Percentiles rank a stretch among this genome's conserved stretches.
These are phyloP conservation scores for Strigamia crassipes DNA, from an alignment of 2,888 invertebrate species.

Conservation along the genomic window DNA sequence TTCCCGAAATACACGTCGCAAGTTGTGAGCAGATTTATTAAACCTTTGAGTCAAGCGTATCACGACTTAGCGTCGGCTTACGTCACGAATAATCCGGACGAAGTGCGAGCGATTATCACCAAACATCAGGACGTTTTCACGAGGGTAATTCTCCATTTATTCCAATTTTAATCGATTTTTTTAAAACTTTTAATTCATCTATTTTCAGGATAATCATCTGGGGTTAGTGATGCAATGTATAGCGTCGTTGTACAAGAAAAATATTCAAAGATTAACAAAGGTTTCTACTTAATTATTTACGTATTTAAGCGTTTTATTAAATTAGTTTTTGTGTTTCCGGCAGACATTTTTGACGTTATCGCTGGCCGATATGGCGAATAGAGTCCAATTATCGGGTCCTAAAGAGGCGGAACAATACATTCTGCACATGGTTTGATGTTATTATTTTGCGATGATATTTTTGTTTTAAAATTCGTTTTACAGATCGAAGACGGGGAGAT, in stretches of 20 bases:
- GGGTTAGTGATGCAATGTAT: conserved; percentile 74
- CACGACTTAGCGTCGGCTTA: conserved; percentile 86
- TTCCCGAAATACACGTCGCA: conserved; percentile 92
- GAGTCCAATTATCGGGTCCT: conserved; percentile 83
- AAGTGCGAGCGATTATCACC: conserved; percentile 69
- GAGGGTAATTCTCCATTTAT: conserved; percentile 62
- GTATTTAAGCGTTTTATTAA: too few species aligned
- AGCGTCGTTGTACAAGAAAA: conserved; percentile 89
- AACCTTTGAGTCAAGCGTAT: conserved; percentile 83
- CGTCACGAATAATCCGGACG: conserved; percentile 72
- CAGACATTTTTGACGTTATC: conserved; percentile 86
- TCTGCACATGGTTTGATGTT: conserved; percentile 88
- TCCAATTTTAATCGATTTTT: too few species aligned
- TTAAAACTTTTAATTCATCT: too few species aligned
- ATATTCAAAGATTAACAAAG: conserved; percentile 93
- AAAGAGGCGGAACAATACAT: conserved; percentile 91
- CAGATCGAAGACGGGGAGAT: conserved; percentile 97
- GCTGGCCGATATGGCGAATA: conserved; percentile 82
- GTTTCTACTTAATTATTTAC: too few species aligned
- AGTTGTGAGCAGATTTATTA: conserved; percentile 70
- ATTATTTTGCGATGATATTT: too few species aligned
- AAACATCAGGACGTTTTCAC: conserved; percentile 82
- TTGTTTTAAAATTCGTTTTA: too few species aligned
- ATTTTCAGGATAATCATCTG: conserved; percentile 63
- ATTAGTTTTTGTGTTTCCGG: conserved; percentile 50